phyloP scores from a whole-genome alignment of 2,888 invertebrate genomes.

The Phorcus lineatus region DNA sequence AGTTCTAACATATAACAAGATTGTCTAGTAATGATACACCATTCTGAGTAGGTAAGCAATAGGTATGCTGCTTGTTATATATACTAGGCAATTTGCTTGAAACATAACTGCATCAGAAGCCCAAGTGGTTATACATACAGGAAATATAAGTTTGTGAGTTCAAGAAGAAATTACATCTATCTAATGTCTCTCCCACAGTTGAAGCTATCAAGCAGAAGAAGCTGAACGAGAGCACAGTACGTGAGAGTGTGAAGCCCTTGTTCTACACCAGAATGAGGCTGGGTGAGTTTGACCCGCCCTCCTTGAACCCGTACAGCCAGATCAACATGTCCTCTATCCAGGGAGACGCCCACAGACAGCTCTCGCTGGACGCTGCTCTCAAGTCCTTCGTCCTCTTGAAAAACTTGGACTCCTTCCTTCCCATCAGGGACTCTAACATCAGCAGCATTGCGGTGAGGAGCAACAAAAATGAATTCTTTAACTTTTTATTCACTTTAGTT shows the following conservation, averaged over 20 bases:
- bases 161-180: no score
- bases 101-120: no score
- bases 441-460: not conserved
- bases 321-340: constrained; percentile 41
- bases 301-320: constrained; percentile 47
- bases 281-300: constrained; percentile 44
- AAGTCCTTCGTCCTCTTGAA: constrained; percentile 65
- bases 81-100: no score
- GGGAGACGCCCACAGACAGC: constrained; percentile 45
- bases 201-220: constrained; percentile 39
- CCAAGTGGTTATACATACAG: no score
- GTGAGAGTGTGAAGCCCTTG: constrained; percentile 39
- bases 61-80: no score
- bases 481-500: no score
- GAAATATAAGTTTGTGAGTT: no score
- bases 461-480: no score
- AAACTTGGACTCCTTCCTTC: constrained; percentile 47
- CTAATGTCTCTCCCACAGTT: not conserved
- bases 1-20: no score
- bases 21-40: no score
- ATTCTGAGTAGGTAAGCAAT: no score
- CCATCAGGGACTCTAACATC: not conserved
- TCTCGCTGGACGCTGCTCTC: constrained; percentile 56
- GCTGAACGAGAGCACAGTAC: constrained; percentile 16
- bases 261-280: constrained; percentile 41